Base-by-base conservation (phyloP, 1,140 invertebrate species). In the Solenopsis invicta region DNA sequence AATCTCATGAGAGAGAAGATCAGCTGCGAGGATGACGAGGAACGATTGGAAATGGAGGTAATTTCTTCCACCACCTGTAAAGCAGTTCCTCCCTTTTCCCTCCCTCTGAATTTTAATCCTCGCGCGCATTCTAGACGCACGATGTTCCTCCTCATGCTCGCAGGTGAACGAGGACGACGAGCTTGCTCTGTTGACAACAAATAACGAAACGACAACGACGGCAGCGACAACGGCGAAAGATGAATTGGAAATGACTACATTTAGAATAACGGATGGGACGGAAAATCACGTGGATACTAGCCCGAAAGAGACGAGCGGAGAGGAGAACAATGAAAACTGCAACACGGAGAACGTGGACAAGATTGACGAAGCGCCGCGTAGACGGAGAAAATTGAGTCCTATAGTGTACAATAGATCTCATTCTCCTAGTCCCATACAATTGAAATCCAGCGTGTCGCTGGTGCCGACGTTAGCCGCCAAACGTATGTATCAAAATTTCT, bases 161-260 rank as follows among this genome's bases (percentile, higher is more conserved):
- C 50, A 95, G 94, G 91, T 95, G 21, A 94, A 93, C 78, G 93
- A 95, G 81, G 94, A 93, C 61, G 94, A 95, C 80, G 93, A 95
- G 88, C 64, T 94, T 34, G 81, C 90, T 16, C 86, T 94, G 21
- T 86, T 90, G 52, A 93, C 89, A 66, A 90, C 72, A 52, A 92
- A 93, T 50, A 90, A 86, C 45, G 94, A 94, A 13, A 34, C 85
- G 41, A 88, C 67, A 29, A 2, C 72, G n/a, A 21, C 12, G 21
- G 21, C 59, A 24, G 24, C 37, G 13, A 4, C 56, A 21, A 18
- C 6, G 16, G 18, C 66, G 21, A 85, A 92, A 77, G 92, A 92
- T 85, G 91, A 95, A 29, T 91, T 92, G 21, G 90, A 92, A 59
- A 87, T 88, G 16, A 91, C 80, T 62, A 71, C 85, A 29, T 91